A percentile compares a stretch with the other conserved stretches of the same genome.
Evolutionary conservation across 2,888 invertebrate genomes (phyloP).

Genomic region (Congeria kusceri): DNA sequence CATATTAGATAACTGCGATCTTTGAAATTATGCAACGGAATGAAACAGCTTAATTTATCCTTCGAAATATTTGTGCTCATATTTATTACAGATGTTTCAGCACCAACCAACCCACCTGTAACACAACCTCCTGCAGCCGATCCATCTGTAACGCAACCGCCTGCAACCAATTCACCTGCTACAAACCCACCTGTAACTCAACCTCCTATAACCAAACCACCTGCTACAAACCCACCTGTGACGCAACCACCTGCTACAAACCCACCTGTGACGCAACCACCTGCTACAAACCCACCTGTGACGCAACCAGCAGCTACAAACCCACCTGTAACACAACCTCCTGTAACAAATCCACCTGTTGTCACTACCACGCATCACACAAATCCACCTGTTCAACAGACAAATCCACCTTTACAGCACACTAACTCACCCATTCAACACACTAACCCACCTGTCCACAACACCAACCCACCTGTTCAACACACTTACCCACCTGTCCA

Average conservation of each 20-base stretch:
- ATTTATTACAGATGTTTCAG: constrained; percentile 19
- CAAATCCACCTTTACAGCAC: neutral
- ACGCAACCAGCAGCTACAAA: constrained; percentile 27
- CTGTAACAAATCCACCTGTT: constrained; percentile 1
- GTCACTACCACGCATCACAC: constrained; percentile 6
- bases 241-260: constrained; percentile 22
- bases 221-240: constrained; percentile 17
- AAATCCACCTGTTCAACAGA: neutral
- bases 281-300: constrained; percentile 11
- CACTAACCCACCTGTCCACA: neutral
- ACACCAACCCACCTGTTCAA: constrained; percentile 5
- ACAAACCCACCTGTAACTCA: constrained; percentile 21
- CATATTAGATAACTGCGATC: neutral
- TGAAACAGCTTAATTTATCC: neutral
- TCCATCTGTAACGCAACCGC: constrained; percentile 12
- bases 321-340: constrained; percentile 2
- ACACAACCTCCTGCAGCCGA: constrained; percentile 26
- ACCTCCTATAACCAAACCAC: constrained; percentile 3
- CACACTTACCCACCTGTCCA: constrained; percentile 3
- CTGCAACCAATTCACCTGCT: constrained; percentile 9
- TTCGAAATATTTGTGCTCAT: neutral
- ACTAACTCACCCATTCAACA: neutral
- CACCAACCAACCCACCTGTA: constrained; percentile 19
- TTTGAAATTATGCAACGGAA: neutral
- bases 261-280: constrained; percentile 14